Percentiles rank a stretch among this genome's conserved stretches.
These are phyloP conservation scores for Xiphorhynchus elegans DNA, from an alignment of 2,113 vertebrate species.

Conservation along the genomic window DNA sequence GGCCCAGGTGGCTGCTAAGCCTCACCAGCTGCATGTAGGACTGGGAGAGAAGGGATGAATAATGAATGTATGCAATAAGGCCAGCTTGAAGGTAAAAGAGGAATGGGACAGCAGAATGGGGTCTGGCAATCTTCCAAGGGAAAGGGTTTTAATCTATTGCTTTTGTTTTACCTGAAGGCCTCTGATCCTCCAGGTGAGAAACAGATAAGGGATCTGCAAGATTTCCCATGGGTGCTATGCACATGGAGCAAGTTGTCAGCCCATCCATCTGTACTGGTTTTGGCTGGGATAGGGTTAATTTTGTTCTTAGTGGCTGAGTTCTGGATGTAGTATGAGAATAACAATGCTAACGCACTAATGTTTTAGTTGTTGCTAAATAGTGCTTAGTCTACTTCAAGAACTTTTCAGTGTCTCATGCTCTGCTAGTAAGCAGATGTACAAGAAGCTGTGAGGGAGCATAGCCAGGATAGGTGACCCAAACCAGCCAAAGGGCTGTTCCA, in stretches of 20 bases:
- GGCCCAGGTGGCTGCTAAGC: background rate
- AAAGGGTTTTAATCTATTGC: background rate
- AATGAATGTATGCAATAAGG: background rate
- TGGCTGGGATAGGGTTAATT: background rate
- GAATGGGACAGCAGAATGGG: background rate
- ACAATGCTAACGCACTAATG: fast-evolving
- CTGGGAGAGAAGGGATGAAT: background rate
- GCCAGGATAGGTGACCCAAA: background rate
- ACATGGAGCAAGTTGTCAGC: fast-evolving
- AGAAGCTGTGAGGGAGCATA: background rate
- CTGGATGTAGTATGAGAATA: background rate
- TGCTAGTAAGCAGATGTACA: fast-evolving
- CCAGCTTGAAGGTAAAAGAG: background rate
- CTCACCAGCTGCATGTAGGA: background rate
- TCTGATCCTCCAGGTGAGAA: background rate
- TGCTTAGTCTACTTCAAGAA: background rate
- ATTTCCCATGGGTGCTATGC: background rate
- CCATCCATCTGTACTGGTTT: background rate
- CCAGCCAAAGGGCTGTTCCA: fast-evolving
- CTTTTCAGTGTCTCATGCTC: background rate
- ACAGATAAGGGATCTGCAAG: background rate
- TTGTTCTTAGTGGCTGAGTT: background rate
- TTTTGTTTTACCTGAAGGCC: background rate
- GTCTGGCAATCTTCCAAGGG: background rate
- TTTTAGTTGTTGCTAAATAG: background rate